Base-by-base conservation (phyloP, 2,888 invertebrate genomes). In the Nebria brevicollis region DNA sequence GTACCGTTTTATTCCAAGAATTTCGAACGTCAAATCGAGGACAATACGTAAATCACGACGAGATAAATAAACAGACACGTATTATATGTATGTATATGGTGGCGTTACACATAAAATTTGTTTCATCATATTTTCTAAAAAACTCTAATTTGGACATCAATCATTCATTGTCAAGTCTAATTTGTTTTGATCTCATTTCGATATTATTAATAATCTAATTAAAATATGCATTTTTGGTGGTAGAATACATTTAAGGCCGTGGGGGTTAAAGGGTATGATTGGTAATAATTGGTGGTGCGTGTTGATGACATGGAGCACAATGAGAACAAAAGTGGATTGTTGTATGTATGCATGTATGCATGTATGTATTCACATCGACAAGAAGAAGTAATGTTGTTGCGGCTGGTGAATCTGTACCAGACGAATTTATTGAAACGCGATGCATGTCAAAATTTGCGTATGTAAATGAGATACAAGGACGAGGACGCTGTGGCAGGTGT, bases 381-480 rank as follows among this genome's bases (percentile, higher is more conserved):
- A 54, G 34, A 2, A 34, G 34, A 34, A 34, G 34, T 34, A 34
- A 34, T 34, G 5, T 34, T 34, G 34, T 34, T 34, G 34, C 34
- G 34, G 34, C 34, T 34, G 34, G 34, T 4, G 34, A 34, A 34
- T 34, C 34, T 34, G 34, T 5, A 34, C 7, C 54, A 54, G 54
- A 75, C 68, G 80, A 80, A 81, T 81, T 81, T 81, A 81, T 81
- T 75, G 70, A 72, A 81, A 75, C 65, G 54, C 65, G 66, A 75
- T 64, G 80, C 80, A 75, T 81, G 80, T 81, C 80, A 81, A 81
- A 81, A 81, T 81, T 81, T 81, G 80, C 80, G 80, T 81, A 81
- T 81, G 80, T 81, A 81, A 81, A 81, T 81, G 75, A 78, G 66
- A 42, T 54, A 81, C 80, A 81, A 81, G 80, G 80, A 68, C 80